A percentile compares a stretch with the other conserved stretches of the same genome.
phyloP scores from a whole-genome alignment of 2,797 vertebrate species.

The Ammospiza maritima region DNA sequence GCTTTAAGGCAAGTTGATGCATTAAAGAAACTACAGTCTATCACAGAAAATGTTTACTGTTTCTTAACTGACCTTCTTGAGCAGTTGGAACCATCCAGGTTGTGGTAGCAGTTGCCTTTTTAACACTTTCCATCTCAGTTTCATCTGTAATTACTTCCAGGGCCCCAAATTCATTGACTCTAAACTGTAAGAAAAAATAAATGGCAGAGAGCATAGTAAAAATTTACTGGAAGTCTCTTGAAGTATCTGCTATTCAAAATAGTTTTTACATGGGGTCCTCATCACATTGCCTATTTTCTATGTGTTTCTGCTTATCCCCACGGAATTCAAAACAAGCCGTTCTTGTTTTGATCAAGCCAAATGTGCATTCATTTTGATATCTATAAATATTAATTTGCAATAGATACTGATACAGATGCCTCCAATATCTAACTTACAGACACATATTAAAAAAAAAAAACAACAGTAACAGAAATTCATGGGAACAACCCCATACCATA shows the following conservation, averaged over 20 bases:
- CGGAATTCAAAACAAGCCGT: background rate
- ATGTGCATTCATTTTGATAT: background rate
- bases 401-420: background rate
- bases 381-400: background rate
- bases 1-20: background rate
- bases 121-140: conserved; percentile 84
- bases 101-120: conserved; percentile 86
- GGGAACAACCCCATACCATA: background rate
- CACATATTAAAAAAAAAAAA: background rate
- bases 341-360: background rate
- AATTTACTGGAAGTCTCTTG: background rate
- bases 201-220: background rate
- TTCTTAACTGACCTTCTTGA: conserved; percentile 80
- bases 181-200: conserved; percentile 77
- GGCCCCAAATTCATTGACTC: conserved; percentile 87
- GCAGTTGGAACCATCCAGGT: conserved; percentile 88
- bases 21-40: background rate
- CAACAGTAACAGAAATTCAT: background rate
- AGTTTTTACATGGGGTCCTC: background rate
- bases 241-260: background rate
- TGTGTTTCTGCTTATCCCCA: background rate
- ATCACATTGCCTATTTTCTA: background rate
- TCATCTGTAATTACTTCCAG: conserved; percentile 88
- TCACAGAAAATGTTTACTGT: background rate
- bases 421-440: background rate